Base-by-base conservation (phyloP, 1,140 invertebrate genomes). In the Nomia melanderi region DNA sequence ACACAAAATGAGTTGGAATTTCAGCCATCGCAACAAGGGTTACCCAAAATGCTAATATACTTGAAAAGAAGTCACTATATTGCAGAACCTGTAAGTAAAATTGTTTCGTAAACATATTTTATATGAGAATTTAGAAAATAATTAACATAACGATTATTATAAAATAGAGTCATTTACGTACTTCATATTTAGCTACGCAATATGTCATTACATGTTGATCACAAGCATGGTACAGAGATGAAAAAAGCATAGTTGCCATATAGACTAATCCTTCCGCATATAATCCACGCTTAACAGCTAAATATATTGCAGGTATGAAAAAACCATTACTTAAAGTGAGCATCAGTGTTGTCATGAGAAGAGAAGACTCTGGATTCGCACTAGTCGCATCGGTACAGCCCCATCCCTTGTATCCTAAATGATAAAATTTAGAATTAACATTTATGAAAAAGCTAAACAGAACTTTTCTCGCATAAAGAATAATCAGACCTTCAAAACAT, bases 11-110 rank as follows among this genome's bases (percentile, higher is more conserved):
- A 33, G 93, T 92, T 0, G 95, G 94, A 56, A 98, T 90, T 72
- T 96, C 93, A 39, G 97, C 95, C 95, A 98, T 97, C 4, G 96
- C 95, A 57, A 98, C 93, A 4, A 98, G 90, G 0, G 97, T 98
- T 8, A 98, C 95, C 97, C 97, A 98, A 89, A 98, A 97, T 1
- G 97, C 95, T 80, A 98, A 93, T 27, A 98, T 94, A 7, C 97
- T 97, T 76, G 96, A 96, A 88, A 97, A 98, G 89, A 98, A 98
- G 91, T 99, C 98, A 74, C 96, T 96, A 88, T 97, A 98, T 89
- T 98, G 97, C 31, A 98, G 92, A 6, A 98, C 95, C 90, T 93
- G 57, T 27, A 85, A 67, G 64, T 60, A 66, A 77, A 77, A 70
- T 59, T 59, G 36, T 47, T 64, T 73, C 54, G 63, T 64, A 50